Evolutionary conservation across 2,888 invertebrate species (phyloP), one percentile per base, ranked within the genome.

Genomic region (Eilema caniola): DNA sequence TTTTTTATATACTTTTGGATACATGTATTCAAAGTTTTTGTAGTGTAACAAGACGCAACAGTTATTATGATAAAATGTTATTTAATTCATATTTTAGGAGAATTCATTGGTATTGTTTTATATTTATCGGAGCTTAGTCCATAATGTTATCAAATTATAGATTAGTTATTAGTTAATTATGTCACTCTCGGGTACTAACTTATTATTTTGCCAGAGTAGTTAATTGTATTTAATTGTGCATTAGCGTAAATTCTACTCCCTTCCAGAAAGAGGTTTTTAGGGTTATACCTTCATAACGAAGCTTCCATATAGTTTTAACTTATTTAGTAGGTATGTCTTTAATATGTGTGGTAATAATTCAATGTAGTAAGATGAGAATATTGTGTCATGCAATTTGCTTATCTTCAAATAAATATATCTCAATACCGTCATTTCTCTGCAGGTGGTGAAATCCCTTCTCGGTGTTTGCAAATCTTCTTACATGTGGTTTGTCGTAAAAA

Each of bases 401-500:
- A 84, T 82, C 73, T 82, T 79, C 73, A 76, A 81, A 81, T 83
- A 70, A 78, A 81, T 85, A 83, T 83, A 85, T 85, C 86, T 86
- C 77, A 84, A 88, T 86, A 83, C 80, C 81, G 82, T 81, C 83
- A 84, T 78, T 80, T 84, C 90, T 74, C 91, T 68, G 86, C 91
- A 90, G 90, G 92, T 89, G 91, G 90, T 85, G 85, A 80, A 66
- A 68, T 67, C 84, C 78, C 81, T 76, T 77, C 84, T 82, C 82
- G 81, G 85, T 87, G 86, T 90, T 90, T 89, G 92, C 90, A 87
- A 89, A 89, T 89, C 85, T 86, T 84, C 84, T 79, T 86, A 85
- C 83, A 85, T 87, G 87, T 89, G 83, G 86, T 84, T 79, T 81
- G 85, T 91, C 92, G 90, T 93, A 92, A 93, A 93, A 92, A 92